Percentiles rank a stretch among this genome's conserved stretches.
Evolutionary conservation across 2,888 invertebrate species (phyloP).

Genomic region (Urechis unicinctus): DNA sequence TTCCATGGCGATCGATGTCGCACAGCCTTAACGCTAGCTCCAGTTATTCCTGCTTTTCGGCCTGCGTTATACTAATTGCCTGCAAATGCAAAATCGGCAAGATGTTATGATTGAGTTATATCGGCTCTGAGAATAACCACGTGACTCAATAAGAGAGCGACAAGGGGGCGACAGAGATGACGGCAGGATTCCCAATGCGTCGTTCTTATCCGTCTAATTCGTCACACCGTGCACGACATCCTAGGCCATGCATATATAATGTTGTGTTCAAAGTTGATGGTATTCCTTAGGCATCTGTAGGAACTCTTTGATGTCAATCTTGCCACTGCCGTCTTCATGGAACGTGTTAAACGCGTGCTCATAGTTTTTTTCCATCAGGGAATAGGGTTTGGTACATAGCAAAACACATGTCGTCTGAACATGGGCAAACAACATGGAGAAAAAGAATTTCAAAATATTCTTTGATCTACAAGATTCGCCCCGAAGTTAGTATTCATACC

Average conservation of each 20-base stretch:
- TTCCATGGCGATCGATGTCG: conserved; percentile 95
- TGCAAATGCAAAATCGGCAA: too few relatives aligned
- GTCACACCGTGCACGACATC: too few relatives aligned
- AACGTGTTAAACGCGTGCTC: conserved; percentile 30
- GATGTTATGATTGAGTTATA: too few relatives aligned
- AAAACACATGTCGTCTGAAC: conserved; percentile 88
- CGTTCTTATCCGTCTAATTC: too few relatives aligned
- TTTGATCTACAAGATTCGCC: not conserved
- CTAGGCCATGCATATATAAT: too few relatives aligned
- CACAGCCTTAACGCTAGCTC: conserved; percentile 99
- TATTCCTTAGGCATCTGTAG: too few relatives aligned
- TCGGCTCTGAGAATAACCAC: too few relatives aligned
- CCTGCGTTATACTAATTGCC: conserved; percentile 95
- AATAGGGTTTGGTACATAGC: conserved; percentile 53
- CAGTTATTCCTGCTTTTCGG: conserved; percentile 93
- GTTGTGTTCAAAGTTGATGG: too few relatives aligned
- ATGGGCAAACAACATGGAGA: conserved; percentile 91
- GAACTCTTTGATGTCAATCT: conserved; percentile 80
- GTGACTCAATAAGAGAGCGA: too few relatives aligned
- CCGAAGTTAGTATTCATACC: too few relatives aligned
- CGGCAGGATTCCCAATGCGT: too few relatives aligned
- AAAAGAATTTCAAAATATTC: not conserved
- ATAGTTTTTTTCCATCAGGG: conserved; percentile 28
- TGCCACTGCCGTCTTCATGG: conserved; percentile 90
- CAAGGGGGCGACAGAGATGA: too few relatives aligned